These are phyloP conservation scores for Xenopus petersii DNA, from an alignment of 2,797 vertebrate genomes.

Conservation along the genomic window DNA sequence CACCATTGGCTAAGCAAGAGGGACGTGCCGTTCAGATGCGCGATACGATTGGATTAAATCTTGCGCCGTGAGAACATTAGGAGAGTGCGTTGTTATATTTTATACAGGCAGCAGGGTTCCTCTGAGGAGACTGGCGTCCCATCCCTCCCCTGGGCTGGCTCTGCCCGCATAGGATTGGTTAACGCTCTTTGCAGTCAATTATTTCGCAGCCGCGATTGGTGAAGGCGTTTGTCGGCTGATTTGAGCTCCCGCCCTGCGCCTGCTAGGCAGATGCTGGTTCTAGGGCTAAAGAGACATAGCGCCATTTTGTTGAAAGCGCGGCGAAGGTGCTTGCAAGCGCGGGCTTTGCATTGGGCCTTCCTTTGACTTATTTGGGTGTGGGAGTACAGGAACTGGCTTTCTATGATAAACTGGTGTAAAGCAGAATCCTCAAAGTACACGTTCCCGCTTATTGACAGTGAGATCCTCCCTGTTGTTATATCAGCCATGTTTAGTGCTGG, in stretches of 20 bases:
- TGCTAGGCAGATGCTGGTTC: slow-evolving; percentile 51
- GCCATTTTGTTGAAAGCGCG: slow-evolving; percentile 61
- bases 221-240: not conserved
- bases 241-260: not conserved
- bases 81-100: not conserved
- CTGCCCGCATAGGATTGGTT: slow-evolving; percentile 3
- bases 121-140: slow-evolving; percentile 11
- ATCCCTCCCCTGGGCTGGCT: not conserved
- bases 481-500: no score
- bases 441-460: no score
- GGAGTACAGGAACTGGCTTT: no score
- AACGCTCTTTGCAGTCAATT: accelerated
- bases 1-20: accelerated
- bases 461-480: no score
- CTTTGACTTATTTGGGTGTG: no score
- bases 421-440: no score
- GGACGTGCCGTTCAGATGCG: slow-evolving; percentile 56
- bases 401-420: no score
- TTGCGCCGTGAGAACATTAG: not conserved
- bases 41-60: slow-evolving; percentile 62
- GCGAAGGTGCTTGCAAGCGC: not conserved
- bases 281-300: slow-evolving; percentile 48
- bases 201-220: not conserved
- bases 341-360: no score
- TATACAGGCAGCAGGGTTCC: slow-evolving; percentile 33